Conservation (phyloP, 2,797 vertebrate species). For the Sebastes steindachneri region DNA sequence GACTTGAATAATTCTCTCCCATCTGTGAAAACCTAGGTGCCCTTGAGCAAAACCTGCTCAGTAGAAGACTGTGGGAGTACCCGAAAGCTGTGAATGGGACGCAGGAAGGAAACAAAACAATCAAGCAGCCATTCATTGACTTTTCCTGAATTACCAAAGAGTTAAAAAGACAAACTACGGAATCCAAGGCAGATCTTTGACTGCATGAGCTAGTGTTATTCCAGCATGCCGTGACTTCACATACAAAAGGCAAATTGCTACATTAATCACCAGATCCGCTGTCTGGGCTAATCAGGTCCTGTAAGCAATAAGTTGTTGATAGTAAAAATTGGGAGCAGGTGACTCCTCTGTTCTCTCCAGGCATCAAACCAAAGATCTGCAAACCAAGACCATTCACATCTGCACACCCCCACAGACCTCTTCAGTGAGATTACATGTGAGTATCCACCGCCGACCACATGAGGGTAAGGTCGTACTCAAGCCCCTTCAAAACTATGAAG, state of each 20-base stretch:
- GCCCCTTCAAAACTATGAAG: background rate
- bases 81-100: background rate
- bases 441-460: background rate
- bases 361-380: slow-evolving; percentile 39
- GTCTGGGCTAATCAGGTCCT: slow-evolving; percentile 52
- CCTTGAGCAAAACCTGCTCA: background rate
- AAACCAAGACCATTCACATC: slow-evolving; percentile 39
- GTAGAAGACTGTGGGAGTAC: background rate
- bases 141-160: background rate
- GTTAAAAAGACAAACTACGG: slow-evolving; percentile 13
- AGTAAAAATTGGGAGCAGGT: slow-evolving; percentile 58
- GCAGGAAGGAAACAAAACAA: slow-evolving; percentile 6
- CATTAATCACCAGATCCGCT: slow-evolving; percentile 48
- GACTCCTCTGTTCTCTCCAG: slow-evolving; percentile 25
- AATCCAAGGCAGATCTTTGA: background rate
- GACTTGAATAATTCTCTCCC: background rate
- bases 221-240: slow-evolving; percentile 49
- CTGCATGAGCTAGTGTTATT: slow-evolving; percentile 27
- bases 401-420: slow-evolving; percentile 11
- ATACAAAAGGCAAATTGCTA: slow-evolving; percentile 49
- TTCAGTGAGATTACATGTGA: slow-evolving; percentile 15
- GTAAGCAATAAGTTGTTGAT: slow-evolving; percentile 43
- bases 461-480: background rate
- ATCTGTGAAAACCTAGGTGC: background rate
- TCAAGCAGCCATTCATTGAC: background rate